phyloP scores from a whole-genome alignment of 1,140 invertebrate species.

The Temnothorax nylanderi region DNA sequence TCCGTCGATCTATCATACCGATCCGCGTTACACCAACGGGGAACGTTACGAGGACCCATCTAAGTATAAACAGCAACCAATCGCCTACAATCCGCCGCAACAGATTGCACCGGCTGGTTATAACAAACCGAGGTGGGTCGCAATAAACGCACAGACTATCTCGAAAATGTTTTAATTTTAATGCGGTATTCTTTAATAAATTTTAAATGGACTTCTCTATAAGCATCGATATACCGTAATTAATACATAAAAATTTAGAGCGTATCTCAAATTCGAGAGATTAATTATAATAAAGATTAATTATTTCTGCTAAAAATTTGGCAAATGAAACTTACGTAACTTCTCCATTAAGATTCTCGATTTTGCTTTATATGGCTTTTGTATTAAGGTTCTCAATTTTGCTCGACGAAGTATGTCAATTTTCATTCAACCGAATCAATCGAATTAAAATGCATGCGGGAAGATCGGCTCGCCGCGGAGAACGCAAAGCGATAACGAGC shows the following conservation, averaged over 20 bases:
- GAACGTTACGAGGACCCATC: constrained; percentile 79
- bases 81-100: constrained; percentile 32
- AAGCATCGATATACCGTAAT: too few relatives aligned
- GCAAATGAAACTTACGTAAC: background rate
- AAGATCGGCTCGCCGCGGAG: background rate
- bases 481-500: constrained; percentile 25
- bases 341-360: background rate
- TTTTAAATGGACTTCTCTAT: too few relatives aligned
- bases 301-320: background rate
- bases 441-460: background rate
- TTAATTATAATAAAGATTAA: background rate
- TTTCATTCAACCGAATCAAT: background rate
- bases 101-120: constrained; percentile 33
- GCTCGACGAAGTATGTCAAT: background rate
- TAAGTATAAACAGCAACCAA: constrained; percentile 7
- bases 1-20: constrained; percentile 91
- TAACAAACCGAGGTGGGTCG: constrained; percentile 40
- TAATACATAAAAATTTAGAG: background rate
- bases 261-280: background rate
- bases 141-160: background rate
- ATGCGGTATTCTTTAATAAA: too few relatives aligned
- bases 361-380: background rate
- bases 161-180: background rate
- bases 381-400: background rate
- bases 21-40: constrained; percentile 89